Evolutionary conservation across 2,888 invertebrate species (phyloP).

Genomic region (Laspeyria flexula): DNA sequence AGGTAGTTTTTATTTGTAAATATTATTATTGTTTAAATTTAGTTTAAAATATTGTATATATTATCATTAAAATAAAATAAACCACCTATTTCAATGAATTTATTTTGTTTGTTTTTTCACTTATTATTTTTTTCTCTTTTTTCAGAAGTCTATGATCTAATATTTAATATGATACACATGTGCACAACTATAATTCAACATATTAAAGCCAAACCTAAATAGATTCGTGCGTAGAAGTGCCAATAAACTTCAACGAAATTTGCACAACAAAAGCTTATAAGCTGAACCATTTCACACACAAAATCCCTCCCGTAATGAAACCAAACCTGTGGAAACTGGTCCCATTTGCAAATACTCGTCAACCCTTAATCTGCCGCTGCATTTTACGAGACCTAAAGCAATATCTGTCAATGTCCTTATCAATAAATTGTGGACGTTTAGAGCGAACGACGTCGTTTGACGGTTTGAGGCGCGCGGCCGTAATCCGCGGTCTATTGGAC

Average conservation of each 20-base stretch:
- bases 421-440: constrained; percentile 84
- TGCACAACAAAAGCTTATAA: constrained; percentile 64
- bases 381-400: constrained; percentile 80
- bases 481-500: constrained; percentile 80
- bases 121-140: no score
- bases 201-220: constrained; percentile 21
- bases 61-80: no score
- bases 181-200: not conserved
- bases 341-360: constrained; percentile 80
- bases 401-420: constrained; percentile 86
- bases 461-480: constrained; percentile 73
- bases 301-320: constrained; percentile 69
- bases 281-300: constrained; percentile 58
- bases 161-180: not conserved
- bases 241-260: constrained; percentile 54
- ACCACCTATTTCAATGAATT: no score
- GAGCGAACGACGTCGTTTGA: constrained; percentile 82
- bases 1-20: no score
- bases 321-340: constrained; percentile 68
- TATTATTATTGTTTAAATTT: no score
- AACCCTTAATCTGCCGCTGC: constrained; percentile 82
- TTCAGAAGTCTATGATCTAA: no score
- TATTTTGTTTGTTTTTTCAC: no score
- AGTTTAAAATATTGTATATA: no score
- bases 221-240: constrained; percentile 42